Conservation (phyloP, 2,888 invertebrate genomes). For the Podabrus alpinus region DNA sequence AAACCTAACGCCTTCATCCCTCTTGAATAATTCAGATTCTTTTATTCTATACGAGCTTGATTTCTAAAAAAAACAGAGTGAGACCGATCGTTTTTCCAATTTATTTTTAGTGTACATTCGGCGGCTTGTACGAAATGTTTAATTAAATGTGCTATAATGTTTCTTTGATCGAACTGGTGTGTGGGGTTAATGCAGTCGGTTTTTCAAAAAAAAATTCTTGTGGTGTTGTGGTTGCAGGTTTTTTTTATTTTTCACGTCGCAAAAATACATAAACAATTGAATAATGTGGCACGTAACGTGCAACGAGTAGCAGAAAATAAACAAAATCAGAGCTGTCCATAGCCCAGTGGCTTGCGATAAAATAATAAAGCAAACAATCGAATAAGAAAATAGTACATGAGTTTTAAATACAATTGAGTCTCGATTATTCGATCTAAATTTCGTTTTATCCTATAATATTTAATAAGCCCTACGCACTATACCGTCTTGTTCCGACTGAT, state of each 20-base stretch:
- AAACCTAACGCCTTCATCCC: slow-evolving; percentile 11
- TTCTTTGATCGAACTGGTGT: slow-evolving; percentile 35
- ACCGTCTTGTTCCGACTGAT: too few relatives aligned
- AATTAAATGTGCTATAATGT: slow-evolving; percentile 33
- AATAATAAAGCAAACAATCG: too few relatives aligned
- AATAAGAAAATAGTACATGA: too few relatives aligned
- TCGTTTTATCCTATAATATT: too few relatives aligned
- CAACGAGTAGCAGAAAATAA: not conserved
- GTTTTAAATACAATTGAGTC: too few relatives aligned
- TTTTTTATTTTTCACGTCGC: not conserved
- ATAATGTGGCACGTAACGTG: not conserved
- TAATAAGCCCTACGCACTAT: too few relatives aligned
- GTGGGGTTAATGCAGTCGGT: slow-evolving; percentile 27
- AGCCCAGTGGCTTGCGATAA: not conserved
- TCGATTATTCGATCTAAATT: too few relatives aligned
- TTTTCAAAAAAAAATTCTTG: not conserved
- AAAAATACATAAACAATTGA: not conserved
- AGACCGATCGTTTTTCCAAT: slow-evolving; percentile 22
- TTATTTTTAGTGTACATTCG: slow-evolving; percentile 18
- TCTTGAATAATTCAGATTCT: slow-evolving; percentile 14
- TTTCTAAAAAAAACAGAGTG: slow-evolving; percentile 12
- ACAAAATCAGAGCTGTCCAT: not conserved
- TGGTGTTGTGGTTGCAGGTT: too few relatives aligned
- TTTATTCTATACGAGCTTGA: slow-evolving; percentile 15
- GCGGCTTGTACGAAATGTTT: slow-evolving; percentile 25